Evolutionary conservation across 2,113 vertebrate genomes (phyloP).

Genomic region (Cottus gobio): DNA sequence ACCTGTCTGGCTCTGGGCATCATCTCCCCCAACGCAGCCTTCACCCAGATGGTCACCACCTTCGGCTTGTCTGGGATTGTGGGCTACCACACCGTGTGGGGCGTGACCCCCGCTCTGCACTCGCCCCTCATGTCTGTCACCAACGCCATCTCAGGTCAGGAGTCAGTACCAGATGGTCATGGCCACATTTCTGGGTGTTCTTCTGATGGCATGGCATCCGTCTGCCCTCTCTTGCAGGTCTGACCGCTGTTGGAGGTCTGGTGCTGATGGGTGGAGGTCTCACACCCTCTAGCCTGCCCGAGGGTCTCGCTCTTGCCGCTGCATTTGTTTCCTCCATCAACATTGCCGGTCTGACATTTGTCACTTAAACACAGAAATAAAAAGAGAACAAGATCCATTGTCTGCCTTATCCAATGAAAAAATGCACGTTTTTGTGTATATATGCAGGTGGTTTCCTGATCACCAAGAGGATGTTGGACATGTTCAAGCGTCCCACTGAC

Average conservation of each 20-base stretch:
- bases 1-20: conserved; percentile 88
- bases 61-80: conserved; percentile 95
- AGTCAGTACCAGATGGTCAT: neutral
- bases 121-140: conserved; percentile 99
- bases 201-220: too few species aligned
- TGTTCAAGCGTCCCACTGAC: conserved; percentile 85
- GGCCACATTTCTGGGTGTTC: neutral
- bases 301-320: conserved; percentile 84
- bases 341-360: conserved; percentile 79
- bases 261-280: conserved; percentile 87
- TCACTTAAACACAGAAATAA: neutral
- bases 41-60: conserved; percentile 96
- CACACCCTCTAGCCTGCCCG: conserved; percentile 78
- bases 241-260: conserved; percentile 87
- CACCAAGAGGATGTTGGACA: conserved; percentile 83
- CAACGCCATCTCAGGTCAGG: conserved; percentile 96
- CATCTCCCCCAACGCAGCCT: conserved; percentile 88
- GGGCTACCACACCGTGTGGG: conserved; percentile 99
- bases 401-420: neutral
- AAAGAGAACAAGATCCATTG: neutral
- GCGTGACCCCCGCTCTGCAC: conserved; percentile 95
- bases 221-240: conserved; percentile 57
- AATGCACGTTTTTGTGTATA: neutral
- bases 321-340: conserved; percentile 88
- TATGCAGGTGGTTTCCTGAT: conserved; percentile 82